Conservation (phyloP, 2,888 invertebrate genomes). For the Tuberolachnus salignus region DNA sequence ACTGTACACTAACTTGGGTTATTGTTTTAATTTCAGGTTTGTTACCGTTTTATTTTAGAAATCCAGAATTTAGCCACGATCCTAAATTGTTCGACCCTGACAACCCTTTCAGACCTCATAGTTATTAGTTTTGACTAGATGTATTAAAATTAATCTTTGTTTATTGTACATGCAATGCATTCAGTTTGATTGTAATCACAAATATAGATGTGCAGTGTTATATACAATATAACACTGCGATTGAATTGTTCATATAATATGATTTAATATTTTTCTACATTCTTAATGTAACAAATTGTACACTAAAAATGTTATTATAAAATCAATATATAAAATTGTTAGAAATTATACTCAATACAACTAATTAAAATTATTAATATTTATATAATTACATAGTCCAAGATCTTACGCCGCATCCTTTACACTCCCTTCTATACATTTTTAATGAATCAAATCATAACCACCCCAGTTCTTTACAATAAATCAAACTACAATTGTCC, state of each 20-base stretch:
- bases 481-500: too few species aligned
- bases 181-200: conserved; percentile 23
- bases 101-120: conserved; percentile 78
- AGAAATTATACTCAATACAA: too few species aligned
- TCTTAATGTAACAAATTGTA: not conserved
- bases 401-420: too few species aligned
- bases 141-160: conserved; percentile 18
- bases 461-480: too few species aligned
- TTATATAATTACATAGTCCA: too few species aligned
- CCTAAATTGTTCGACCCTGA: conserved; percentile 91
- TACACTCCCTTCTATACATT: too few species aligned
- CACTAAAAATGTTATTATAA: too few species aligned
- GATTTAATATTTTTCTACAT: not conserved
- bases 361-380: too few species aligned
- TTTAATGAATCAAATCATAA: too few species aligned
- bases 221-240: not conserved
- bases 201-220: conserved; percentile 25
- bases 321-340: too few species aligned
- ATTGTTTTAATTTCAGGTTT: conserved; percentile 65
- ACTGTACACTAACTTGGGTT: not conserved
- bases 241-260: not conserved
- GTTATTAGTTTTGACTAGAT: conserved; percentile 67
- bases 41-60: conserved; percentile 84
- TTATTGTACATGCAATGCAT: conserved; percentile 12
- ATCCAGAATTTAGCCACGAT: conserved; percentile 79